Evolutionary conservation across 2,113 vertebrate genomes (phyloP).

Genomic region (Tringa solitaria): DNA sequence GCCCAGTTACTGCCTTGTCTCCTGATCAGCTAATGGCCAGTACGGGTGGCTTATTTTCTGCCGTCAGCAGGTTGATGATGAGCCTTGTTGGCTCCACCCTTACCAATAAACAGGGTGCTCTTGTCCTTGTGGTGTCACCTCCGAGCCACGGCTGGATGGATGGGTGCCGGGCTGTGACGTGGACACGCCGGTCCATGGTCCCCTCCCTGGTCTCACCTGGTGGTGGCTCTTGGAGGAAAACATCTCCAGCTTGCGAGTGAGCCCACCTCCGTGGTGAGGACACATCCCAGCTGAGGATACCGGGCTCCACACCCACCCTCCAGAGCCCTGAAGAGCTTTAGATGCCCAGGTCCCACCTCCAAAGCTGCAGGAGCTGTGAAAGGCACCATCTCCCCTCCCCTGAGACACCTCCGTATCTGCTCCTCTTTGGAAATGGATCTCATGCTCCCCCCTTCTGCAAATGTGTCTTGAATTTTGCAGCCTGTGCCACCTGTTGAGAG

Average conservation of each 20-base stretch:
- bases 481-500: not conserved
- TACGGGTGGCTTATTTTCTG: not conserved
- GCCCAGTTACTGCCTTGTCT: not conserved
- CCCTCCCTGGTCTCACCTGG: not conserved
- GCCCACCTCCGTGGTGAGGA: not conserved
- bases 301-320: not conserved
- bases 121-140: fast-evolving
- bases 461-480: not conserved
- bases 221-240: not conserved
- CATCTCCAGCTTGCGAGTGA: not conserved
- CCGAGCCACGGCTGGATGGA: not conserved
- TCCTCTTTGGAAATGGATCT: not conserved
- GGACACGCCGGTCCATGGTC: fast-evolving
- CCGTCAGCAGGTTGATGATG: not conserved
- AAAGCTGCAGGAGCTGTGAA: not conserved
- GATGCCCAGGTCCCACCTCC: not conserved
- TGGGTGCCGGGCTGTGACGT: not conserved
- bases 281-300: not conserved
- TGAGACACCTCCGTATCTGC: not conserved
- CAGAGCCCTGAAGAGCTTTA: not conserved
- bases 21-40: not conserved
- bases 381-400: fast-evolving
- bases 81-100: not conserved
- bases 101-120: not conserved
- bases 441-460: not conserved